Percentiles rank a stretch among this genome's conserved stretches.
These are phyloP conservation scores for Chromoteleia sp. DNA, from an alignment of 2,888 invertebrate species.

Conservation along the genomic window DNA sequence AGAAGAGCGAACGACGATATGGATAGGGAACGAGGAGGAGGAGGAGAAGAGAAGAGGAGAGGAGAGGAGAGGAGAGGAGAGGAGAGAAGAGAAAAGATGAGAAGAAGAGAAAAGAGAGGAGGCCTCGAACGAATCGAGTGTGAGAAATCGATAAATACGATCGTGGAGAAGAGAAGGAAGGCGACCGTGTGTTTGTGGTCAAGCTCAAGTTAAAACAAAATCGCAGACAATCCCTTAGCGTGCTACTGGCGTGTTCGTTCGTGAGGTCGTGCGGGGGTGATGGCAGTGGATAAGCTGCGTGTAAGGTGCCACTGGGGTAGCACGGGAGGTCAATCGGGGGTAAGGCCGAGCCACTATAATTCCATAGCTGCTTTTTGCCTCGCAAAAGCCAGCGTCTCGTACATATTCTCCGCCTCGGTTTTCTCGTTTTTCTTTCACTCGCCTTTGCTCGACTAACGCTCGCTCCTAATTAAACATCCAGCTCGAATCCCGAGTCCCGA, in stretches of 20 bases:
- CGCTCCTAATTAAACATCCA: slow-evolving; percentile 85
- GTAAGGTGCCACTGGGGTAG: slow-evolving; percentile 72
- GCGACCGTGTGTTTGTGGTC: slow-evolving; percentile 72
- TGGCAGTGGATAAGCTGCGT: slow-evolving; percentile 81
- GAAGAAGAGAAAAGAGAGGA: slow-evolving; percentile 48
- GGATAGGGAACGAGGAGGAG: slow-evolving; percentile 52
- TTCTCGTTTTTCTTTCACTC: slow-evolving; percentile 69
- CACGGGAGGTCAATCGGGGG: slow-evolving; percentile 69
- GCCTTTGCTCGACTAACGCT: slow-evolving; percentile 76
- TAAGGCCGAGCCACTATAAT: slow-evolving; percentile 73
- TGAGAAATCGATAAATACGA: slow-evolving; percentile 84
- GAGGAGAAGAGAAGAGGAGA: slow-evolving; percentile 36
- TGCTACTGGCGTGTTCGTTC: slow-evolving; percentile 79
- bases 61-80: slow-evolving; percentile 39
- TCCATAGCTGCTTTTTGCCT: slow-evolving; percentile 71
- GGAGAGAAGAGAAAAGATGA: slow-evolving; percentile 43
- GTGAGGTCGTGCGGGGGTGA: slow-evolving; percentile 77
- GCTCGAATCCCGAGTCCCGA: slow-evolving; percentile 81
- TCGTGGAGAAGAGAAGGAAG: slow-evolving; percentile 76
- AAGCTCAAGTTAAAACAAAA: slow-evolving; percentile 80
- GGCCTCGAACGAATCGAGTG: slow-evolving; percentile 73
- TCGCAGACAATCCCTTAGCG: slow-evolving; percentile 82
- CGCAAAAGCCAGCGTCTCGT: slow-evolving; percentile 66
- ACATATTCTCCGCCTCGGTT: slow-evolving; percentile 66
- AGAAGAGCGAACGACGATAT: slow-evolving; percentile 50